Evolutionary conservation across 2,888 invertebrate genomes (phyloP).

Genomic region (Neoascia interrupta): DNA sequence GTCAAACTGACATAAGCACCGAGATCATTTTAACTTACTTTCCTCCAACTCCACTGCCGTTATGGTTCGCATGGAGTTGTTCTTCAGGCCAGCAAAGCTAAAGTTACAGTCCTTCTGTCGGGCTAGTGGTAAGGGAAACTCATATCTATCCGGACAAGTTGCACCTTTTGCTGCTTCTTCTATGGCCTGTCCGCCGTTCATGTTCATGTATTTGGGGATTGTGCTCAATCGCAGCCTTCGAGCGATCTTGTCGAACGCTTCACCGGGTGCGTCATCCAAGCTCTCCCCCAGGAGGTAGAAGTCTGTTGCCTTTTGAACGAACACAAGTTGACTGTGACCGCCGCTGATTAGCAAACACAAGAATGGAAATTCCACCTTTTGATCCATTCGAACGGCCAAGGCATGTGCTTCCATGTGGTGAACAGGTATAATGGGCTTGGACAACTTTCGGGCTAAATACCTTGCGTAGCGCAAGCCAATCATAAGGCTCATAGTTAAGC

Average conservation of each 20-base stretch:
- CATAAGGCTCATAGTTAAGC: conserved; percentile 83
- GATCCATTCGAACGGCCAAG: conserved; percentile 89
- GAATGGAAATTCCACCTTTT: conserved; percentile 89
- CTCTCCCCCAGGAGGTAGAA: conserved; percentile 90
- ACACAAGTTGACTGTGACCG: conserved; percentile 91
- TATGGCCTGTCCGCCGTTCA: conserved; percentile 92
- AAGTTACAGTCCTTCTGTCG: conserved; percentile 91
- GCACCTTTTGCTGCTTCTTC: conserved; percentile 88
- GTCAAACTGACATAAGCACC: not conserved
- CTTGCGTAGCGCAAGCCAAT: conserved; percentile 92
- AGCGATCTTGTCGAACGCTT: conserved; percentile 95
- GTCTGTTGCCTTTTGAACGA: conserved; percentile 87
- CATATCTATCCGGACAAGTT: conserved; percentile 83
- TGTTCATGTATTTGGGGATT: conserved; percentile 83
- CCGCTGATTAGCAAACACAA: conserved; percentile 94
- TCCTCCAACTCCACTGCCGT: conserved; percentile 82
- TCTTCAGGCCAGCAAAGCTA: conserved; percentile 92
- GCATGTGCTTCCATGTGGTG: conserved; percentile 99
- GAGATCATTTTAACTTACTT: conserved; percentile 53
- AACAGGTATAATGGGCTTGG: conserved; percentile 94
- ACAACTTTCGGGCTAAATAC: conserved; percentile 83
- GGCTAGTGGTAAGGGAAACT: conserved; percentile 85
- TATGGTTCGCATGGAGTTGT: conserved; percentile 82
- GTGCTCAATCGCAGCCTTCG: conserved; percentile 91
- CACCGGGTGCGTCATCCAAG: conserved; percentile 94